Conservation (phyloP, 2,113 vertebrate genomes). For the Erythrolamprus reginae region DNA sequence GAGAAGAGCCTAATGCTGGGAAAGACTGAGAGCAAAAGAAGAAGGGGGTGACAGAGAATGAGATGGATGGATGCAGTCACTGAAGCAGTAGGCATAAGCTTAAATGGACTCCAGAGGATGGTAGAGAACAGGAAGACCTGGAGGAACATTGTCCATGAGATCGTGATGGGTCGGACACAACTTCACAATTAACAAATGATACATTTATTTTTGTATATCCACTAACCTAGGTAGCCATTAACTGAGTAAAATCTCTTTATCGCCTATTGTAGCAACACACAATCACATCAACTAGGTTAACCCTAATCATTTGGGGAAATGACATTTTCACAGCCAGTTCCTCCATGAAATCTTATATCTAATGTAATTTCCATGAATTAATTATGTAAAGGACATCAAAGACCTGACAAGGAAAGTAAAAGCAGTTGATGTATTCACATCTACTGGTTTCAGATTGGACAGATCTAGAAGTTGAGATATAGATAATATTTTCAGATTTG, state of each 20-base stretch:
- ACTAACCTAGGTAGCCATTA: not conserved
- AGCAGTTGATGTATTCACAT: not conserved
- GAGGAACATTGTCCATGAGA: no score
- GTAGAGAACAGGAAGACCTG: no score
- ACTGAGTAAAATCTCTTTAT: not conserved
- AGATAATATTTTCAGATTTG: not conserved
- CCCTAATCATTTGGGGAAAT: not conserved
- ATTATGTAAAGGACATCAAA: not conserved
- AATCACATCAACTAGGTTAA: not conserved
- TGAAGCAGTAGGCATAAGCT: no score
- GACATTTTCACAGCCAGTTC: not conserved
- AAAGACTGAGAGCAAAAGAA: no score
- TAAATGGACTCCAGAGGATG: no score
- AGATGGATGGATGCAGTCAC: no score
- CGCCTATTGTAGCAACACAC: not conserved
- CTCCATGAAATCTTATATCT: not conserved
- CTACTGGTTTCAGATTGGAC: not conserved
- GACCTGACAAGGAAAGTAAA: not conserved
- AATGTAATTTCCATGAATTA: not conserved
- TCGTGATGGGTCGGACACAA: no score
- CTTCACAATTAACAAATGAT: no score
- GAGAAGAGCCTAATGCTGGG: no score
- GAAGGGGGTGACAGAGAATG: no score
- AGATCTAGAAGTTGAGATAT: not conserved
- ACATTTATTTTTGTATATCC: not conserved